These are phyloP conservation scores for Cataglyphis altisquamis DNA, from an alignment of 2,888 invertebrate genomes.

Conservation along the genomic window DNA sequence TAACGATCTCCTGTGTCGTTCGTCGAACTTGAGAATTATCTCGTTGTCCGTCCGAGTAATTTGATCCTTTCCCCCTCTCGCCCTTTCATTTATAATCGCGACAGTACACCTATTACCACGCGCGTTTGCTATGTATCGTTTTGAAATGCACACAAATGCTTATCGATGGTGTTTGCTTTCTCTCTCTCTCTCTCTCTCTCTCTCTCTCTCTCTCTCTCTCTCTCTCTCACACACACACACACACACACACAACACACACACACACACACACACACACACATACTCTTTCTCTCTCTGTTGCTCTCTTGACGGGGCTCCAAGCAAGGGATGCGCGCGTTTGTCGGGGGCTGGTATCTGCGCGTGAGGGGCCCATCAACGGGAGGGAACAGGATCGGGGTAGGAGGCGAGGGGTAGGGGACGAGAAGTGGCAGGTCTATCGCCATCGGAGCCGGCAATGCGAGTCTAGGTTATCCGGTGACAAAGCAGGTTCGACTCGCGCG, in stretches of 20 bases:
- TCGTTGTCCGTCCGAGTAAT: conserved; percentile 62
- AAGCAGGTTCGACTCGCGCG: conserved; percentile 83
- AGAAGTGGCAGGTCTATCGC: conserved; percentile 76
- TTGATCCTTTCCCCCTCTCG: conserved; percentile 57
- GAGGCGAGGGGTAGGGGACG: conserved; percentile 21
- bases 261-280: too few species aligned
- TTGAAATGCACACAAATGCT: conserved; percentile 45
- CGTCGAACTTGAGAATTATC: conserved; percentile 44
- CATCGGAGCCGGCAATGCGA: conserved; percentile 81
- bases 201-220: too few species aligned
- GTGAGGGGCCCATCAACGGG: conserved; percentile 13
- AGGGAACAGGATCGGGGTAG: conserved; percentile 16
- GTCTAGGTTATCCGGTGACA: conserved; percentile 86
- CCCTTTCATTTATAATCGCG: conserved; percentile 78
- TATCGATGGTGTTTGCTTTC: conserved; percentile 10
- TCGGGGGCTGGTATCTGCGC: conserved; percentile 32
- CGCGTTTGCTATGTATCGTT: conserved; percentile 63
- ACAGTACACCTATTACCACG: conserved; percentile 77
- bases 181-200: background rate
- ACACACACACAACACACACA: too few species aligned
- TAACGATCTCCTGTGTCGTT: conserved; percentile 23
- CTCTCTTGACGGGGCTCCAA: conserved; percentile 10
- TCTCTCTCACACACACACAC: too few species aligned
- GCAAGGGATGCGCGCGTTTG: conserved; percentile 48
- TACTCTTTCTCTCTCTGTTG: background rate